phyloP scores from a whole-genome alignment of 2,113 vertebrate species.

The Capra hircus region DNA sequence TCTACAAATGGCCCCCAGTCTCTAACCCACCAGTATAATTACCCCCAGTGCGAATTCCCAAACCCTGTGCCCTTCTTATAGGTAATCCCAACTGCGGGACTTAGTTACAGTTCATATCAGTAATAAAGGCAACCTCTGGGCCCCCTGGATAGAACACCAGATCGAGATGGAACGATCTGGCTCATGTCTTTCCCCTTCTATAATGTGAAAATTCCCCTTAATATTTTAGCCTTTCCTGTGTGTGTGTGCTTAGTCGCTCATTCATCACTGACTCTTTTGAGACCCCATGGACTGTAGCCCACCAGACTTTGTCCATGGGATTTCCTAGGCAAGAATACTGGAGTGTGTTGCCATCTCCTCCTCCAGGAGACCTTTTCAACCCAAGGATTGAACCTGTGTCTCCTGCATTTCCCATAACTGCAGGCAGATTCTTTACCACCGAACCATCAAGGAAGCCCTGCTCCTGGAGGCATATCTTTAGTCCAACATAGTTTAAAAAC shows the following conservation, averaged over 20 bases:
- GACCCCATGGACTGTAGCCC: not conserved
- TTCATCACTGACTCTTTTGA: not conserved
- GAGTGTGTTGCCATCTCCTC: not conserved
- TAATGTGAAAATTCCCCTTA: not conserved
- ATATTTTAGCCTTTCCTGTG: not conserved
- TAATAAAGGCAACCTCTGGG: not conserved
- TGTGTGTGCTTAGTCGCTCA: fast-evolving
- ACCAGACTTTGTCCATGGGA: not conserved
- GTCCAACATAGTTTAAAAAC: not conserved
- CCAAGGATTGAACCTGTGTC: not conserved
- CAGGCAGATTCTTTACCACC: not conserved
- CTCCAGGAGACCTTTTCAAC: not conserved
- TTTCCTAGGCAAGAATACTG: not conserved
- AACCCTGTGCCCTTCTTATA: not conserved
- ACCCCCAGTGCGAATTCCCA: fast-evolving
- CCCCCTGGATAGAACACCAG: not conserved
- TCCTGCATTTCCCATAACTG: not conserved
- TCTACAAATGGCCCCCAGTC: not conserved
- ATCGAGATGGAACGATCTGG: not conserved
- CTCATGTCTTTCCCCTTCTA: not conserved
- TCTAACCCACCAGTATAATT: not conserved
- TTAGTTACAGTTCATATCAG: not conserved
- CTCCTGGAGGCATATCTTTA: not conserved
- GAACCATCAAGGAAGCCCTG: not conserved
- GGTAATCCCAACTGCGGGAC: not conserved